These are phyloP conservation scores for Anas acuta DNA, from an alignment of 2,797 vertebrate species.

Conservation along the genomic window DNA sequence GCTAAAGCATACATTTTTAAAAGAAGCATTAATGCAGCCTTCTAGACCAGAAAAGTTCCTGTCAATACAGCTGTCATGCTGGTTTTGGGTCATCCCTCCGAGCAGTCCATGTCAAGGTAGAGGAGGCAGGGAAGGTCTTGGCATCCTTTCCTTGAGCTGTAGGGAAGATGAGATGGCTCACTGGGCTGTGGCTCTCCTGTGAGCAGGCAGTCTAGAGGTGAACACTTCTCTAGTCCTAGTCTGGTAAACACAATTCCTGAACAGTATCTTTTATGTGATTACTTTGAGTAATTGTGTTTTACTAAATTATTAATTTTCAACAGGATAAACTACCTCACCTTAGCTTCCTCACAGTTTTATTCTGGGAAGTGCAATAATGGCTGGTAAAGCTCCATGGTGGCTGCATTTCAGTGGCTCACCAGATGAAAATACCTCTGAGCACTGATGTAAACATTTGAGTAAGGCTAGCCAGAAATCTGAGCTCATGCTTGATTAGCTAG, in stretches of 20 bases:
- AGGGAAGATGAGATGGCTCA: background rate
- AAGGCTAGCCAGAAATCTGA: background rate
- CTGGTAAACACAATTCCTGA: background rate
- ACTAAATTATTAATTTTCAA: background rate
- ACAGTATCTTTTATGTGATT: background rate
- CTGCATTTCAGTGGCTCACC: background rate
- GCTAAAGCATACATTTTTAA: background rate
- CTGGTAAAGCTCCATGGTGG: background rate
- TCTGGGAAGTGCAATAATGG: background rate
- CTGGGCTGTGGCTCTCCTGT: background rate
- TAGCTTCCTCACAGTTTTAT: background rate
- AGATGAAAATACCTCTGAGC: background rate
- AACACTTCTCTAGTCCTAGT: background rate
- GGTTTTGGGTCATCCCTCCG: background rate
- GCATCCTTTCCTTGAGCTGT: background rate
- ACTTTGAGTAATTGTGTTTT: background rate
- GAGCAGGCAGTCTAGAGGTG: background rate
- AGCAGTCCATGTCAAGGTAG: background rate
- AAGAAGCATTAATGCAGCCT: background rate
- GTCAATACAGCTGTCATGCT: background rate
- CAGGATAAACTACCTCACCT: background rate
- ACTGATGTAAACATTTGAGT: background rate
- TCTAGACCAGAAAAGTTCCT: background rate
- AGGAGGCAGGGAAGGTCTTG: background rate
- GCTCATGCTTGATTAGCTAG: background rate